phyloP scores from a whole-genome alignment of 53 echinoderm and acorn worm species.

The Luidia sarsii region DNA sequence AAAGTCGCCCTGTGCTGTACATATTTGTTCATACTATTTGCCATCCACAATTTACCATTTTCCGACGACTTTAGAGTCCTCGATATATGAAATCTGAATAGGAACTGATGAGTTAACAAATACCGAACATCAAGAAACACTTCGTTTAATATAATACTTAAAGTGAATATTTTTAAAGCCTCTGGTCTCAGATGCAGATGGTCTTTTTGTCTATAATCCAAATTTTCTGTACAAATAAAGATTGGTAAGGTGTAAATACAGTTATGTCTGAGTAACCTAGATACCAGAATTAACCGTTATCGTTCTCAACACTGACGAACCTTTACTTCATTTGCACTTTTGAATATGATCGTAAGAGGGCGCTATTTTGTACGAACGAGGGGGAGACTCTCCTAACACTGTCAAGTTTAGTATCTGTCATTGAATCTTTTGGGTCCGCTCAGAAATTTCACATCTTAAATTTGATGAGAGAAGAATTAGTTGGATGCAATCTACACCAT shows the following conservation, averaged over 20 bases:
- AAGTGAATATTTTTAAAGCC: background rate
- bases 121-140: background rate
- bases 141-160: slow-evolving; percentile 22
- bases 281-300: slow-evolving; percentile 6
- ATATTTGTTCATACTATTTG: slow-evolving; percentile 45
- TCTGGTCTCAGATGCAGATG: background rate
- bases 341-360: too few species aligned
- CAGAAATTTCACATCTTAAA: too few species aligned
- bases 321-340: too few species aligned
- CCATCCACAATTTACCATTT: slow-evolving; percentile 5
- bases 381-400: too few species aligned
- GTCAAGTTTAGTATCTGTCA: too few species aligned
- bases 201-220: slow-evolving; percentile 21
- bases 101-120: background rate
- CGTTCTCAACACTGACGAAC: too few species aligned
- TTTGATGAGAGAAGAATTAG: too few species aligned
- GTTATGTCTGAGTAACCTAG: slow-evolving; percentile 5
- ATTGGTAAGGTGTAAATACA: slow-evolving; percentile 39
- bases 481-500: too few species aligned
- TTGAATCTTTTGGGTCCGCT: too few species aligned
- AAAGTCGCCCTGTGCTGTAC: slow-evolving; percentile 8
- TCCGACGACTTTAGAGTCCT: slow-evolving; percentile 12
- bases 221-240: slow-evolving; percentile 20
- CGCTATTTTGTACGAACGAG: too few species aligned
- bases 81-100: slow-evolving; percentile 23